Evolutionary conservation across 2,888 invertebrate genomes (phyloP).

Genomic region (Lydus trimaculatus): DNA sequence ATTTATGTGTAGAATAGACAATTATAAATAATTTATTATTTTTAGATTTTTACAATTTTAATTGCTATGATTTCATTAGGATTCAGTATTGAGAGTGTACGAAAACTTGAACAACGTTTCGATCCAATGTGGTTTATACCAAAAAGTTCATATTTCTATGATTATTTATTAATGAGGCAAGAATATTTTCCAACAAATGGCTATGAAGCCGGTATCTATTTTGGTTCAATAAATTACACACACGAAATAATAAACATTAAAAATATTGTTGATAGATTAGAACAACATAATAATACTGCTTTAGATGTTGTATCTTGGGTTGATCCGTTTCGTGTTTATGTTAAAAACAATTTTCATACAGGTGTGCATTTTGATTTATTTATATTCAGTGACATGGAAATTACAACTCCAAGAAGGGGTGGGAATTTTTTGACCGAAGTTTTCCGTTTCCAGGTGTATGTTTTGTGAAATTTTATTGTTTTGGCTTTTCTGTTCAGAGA

Average conservation of each 20-base stretch:
- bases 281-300: conserved; percentile 64
- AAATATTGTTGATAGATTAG: conserved; percentile 64
- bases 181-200: conserved; percentile 73
- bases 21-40: conserved; percentile 28
- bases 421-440: too few relatives aligned
- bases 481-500: too few relatives aligned
- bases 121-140: conserved; percentile 84
- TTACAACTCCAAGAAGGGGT: too few relatives aligned
- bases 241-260: conserved; percentile 68
- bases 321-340: conserved; percentile 69
- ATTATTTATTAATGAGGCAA: conserved; percentile 66
- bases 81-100: conserved; percentile 69
- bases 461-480: too few relatives aligned
- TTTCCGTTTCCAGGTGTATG: too few relatives aligned
- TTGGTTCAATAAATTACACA: conserved; percentile 72
- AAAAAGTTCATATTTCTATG: conserved; percentile 68
- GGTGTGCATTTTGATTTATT: conserved; percentile 60
- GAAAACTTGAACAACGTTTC: conserved; percentile 77
- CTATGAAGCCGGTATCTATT: conserved; percentile 69
- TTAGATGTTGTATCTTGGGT: conserved; percentile 70
- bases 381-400: too few relatives aligned
- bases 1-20: neutral
- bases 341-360: conserved; percentile 65
- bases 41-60: conserved; percentile 65
- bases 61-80: conserved; percentile 68